A percentile compares a stretch with the other conserved stretches of the same genome.
phyloP scores from a whole-genome alignment of 64 coral and sea anemone genomes.

The Montipora foliosa region DNA sequence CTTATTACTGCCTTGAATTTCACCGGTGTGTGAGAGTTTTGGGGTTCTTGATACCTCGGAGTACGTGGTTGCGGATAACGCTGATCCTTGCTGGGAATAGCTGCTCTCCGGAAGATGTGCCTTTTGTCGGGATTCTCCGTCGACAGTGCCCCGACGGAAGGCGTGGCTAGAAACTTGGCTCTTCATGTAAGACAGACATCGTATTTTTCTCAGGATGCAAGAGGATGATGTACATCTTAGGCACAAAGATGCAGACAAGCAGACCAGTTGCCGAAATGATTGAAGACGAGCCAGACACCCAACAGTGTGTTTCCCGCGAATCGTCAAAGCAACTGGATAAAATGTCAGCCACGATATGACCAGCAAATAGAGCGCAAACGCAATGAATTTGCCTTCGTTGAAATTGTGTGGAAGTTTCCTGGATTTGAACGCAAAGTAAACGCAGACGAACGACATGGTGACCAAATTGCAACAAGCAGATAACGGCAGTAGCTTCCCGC shows the following conservation, averaged over 20 bases:
- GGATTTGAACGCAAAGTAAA: slow-evolving; percentile 83
- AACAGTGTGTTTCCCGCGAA: slow-evolving; percentile 66
- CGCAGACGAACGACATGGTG: slow-evolving; percentile 56
- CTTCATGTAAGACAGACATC: too few species aligned
- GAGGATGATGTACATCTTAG: slow-evolving; percentile 86
- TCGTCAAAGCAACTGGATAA: slow-evolving; percentile 77
- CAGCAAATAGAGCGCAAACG: slow-evolving; percentile 75
- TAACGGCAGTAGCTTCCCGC: slow-evolving; percentile 64
- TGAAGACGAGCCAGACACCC: slow-evolving; percentile 57
- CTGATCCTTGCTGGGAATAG: neutral
- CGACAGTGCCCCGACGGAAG: slow-evolving; percentile 33
- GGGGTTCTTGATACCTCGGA: neutral
- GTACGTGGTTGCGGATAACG: neutral
- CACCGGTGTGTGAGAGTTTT: neutral
- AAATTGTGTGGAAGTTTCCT: slow-evolving; percentile 87
- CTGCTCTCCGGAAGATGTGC: neutral
- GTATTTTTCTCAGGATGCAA: slow-evolving; percentile 63
- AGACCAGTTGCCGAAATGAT: slow-evolving; percentile 77
- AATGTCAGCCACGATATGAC: slow-evolving; percentile 85
- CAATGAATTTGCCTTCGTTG: slow-evolving; percentile 91
- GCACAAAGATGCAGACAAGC: slow-evolving; percentile 76
- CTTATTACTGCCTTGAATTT: neutral
- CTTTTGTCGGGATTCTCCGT: neutral
- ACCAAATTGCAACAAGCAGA: slow-evolving; percentile 67
- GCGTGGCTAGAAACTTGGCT: neutral